A percentile compares a stretch with the other conserved stretches of the same genome.
Evolutionary conservation across 2,113 vertebrate species (phyloP).

Genomic region (Osmerus eperlanus): DNA sequence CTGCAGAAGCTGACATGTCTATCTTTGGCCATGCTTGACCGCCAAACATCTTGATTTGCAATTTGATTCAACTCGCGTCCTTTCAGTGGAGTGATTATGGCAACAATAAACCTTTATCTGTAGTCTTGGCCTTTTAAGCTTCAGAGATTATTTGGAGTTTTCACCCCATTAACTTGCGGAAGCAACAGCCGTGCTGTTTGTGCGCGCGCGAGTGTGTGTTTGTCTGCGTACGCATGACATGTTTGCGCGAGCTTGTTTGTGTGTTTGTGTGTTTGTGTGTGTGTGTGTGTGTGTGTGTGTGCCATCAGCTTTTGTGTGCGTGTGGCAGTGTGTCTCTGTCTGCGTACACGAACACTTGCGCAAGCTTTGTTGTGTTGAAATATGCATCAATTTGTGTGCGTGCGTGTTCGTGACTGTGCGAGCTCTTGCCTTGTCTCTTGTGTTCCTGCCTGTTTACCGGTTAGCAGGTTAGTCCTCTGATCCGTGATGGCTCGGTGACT

Average conservation of each 20-base stretch:
- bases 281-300: conserved; percentile 10
- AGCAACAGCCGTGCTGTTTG: conserved; percentile 14
- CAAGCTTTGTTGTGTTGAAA: conserved; percentile 1
- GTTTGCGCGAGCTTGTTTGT: conserved; percentile 10
- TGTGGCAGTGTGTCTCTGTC: background rate
- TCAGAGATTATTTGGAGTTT: conserved; percentile 24
- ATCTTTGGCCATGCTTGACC: conserved; percentile 21
- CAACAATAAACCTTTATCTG: conserved; percentile 25
- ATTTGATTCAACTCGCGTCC: conserved; percentile 17
- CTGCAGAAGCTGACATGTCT: conserved; percentile 37
- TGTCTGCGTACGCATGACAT: background rate
- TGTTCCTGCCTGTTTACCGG: conserved; percentile 65
- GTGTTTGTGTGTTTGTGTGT: conserved; percentile 16
- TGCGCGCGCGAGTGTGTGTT: background rate
- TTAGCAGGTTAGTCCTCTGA: conserved; percentile 71
- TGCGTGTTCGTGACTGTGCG: conserved; percentile 2
- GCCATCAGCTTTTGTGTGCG: conserved; percentile 7
- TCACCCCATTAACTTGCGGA: conserved; percentile 35
- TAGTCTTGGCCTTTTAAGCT: conserved; percentile 23
- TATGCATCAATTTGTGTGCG: background rate
- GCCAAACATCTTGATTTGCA: conserved; percentile 15
- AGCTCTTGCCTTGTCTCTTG: conserved; percentile 30
- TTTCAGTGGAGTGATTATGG: conserved; percentile 24
- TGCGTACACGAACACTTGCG: background rate
- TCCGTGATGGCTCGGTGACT: conserved; percentile 76